Evolutionary conservation across 1,140 invertebrate species (phyloP), one percentile per base, ranked within the genome.

Genomic region (Papilio aristodemus): DNA sequence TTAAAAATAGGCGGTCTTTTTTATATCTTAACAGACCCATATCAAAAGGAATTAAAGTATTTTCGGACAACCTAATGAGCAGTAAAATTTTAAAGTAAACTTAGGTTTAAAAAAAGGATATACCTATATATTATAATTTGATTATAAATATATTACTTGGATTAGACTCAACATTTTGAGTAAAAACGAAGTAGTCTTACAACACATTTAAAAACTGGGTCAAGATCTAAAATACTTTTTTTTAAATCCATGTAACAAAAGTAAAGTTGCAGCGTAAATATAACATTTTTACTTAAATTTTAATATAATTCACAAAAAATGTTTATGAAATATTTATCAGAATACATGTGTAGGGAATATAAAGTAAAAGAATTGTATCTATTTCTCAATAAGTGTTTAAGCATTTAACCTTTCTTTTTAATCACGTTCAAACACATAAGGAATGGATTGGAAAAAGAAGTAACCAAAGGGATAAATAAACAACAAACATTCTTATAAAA

Each of bases 401-500:
- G 38, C 38, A 39, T 39, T 39, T 39, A 13, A 13, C 38, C 27
- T 6, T 32, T 32, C 6, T 32, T 32, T 2, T 32, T 32, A 32
- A 32, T 32, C 27, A 32, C 27, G 6, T 32, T 32, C 27, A 32
- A 6, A 32, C 2, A 3, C 2, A 32, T 32, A 32, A 32, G 27
- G 46, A 54, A 22, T 22, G 19, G 0, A 43, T 43, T 43, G 41
- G n/a, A 13, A 13, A 54, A 54, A 0, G 17, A 9, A 7, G 8
- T 19, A 19, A 17, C 9, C 14, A 46, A 32, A 3, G 6, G 14
- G 43, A 4, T 22, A 25, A 54, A 54, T 54, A 67, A 66, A 60
- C 19, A 71, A 71, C 46, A 67, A 43, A 50, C 0, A 64, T 27
- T 54, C 25, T 38, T 69, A 74, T 41, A 69, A 73, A 71, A 74